Evolutionary conservation across 53 echinoderm and acorn worm genomes (phyloP).

Genomic region (Stichopus horrens): DNA sequence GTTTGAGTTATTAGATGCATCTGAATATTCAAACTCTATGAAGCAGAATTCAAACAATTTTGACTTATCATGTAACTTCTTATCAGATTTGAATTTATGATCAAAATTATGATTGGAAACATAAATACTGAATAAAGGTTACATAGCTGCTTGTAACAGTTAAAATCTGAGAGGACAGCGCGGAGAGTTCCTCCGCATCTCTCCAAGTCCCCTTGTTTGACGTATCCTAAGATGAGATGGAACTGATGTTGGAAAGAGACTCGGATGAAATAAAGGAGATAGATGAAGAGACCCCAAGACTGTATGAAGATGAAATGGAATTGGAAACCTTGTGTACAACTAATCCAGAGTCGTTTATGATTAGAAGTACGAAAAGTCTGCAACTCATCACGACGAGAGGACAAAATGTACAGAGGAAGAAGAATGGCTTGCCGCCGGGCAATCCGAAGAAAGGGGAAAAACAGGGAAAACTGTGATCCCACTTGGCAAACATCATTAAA

Average conservation of each 20-base stretch:
- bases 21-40: no score
- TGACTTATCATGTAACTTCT: background rate
- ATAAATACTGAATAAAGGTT: background rate
- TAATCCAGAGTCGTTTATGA: background rate
- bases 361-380: background rate
- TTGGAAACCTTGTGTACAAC: background rate
- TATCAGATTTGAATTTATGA: background rate
- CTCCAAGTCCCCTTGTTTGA: background rate
- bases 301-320: background rate
- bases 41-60: background rate
- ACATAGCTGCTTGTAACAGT: background rate
- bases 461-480: background rate
- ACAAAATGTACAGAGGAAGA: background rate
- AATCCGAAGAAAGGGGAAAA: background rate
- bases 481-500: no score
- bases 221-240: background rate
- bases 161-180: background rate
- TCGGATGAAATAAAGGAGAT: background rate
- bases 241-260: conserved; percentile 2
- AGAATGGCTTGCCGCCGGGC: background rate
- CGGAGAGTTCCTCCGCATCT: conserved; percentile 1
- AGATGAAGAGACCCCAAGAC: conserved; percentile 6
- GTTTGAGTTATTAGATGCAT: background rate
- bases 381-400: background rate
- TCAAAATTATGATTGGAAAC: background rate